These are phyloP conservation scores for Archips xylosteana DNA, from an alignment of 2,888 invertebrate genomes.

Conservation along the genomic window DNA sequence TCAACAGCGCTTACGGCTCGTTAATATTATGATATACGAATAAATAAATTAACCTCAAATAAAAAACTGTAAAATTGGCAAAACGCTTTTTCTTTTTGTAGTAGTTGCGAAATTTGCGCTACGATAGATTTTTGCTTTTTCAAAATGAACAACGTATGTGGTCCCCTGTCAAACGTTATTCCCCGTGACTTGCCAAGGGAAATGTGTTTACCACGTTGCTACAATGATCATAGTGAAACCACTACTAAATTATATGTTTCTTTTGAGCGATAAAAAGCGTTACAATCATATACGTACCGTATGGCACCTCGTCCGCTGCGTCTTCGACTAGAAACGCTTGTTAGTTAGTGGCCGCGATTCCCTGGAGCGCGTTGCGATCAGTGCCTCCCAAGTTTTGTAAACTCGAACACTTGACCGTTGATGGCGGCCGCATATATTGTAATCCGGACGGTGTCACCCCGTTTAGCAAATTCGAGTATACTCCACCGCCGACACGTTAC, in stretches of 20 bases:
- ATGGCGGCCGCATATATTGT: conserved; percentile 13
- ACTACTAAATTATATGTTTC: neutral
- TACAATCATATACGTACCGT: neutral
- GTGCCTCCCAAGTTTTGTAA: conserved; percentile 17
- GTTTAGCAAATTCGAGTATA: neutral
- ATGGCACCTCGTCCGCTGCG: neutral
- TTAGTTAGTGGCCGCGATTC: conserved; percentile 12
- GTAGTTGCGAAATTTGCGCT: neutral
- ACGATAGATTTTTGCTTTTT: neutral
- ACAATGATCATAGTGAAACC: neutral
- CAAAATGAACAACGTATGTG: conserved; percentile 20
- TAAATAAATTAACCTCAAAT: conserved; percentile 2
- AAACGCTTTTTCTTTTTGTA: neutral
- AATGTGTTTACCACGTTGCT: conserved; percentile 7
- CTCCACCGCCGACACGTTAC: conserved; percentile 8
- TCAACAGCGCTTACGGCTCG: neutral
- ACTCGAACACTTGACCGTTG: neutral
- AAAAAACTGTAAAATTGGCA: conserved; percentile 1
- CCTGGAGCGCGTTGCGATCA: conserved; percentile 21
- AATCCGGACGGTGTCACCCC: conserved; percentile 15
- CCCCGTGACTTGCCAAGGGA: conserved; percentile 22
- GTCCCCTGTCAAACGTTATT: neutral
- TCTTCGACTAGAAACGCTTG: neutral
- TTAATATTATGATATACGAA: neutral
- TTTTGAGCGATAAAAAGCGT: neutral